These are phyloP conservation scores for Podarcis raffonei DNA, from an alignment of 2,113 vertebrate genomes.

Conservation along the genomic window DNA sequence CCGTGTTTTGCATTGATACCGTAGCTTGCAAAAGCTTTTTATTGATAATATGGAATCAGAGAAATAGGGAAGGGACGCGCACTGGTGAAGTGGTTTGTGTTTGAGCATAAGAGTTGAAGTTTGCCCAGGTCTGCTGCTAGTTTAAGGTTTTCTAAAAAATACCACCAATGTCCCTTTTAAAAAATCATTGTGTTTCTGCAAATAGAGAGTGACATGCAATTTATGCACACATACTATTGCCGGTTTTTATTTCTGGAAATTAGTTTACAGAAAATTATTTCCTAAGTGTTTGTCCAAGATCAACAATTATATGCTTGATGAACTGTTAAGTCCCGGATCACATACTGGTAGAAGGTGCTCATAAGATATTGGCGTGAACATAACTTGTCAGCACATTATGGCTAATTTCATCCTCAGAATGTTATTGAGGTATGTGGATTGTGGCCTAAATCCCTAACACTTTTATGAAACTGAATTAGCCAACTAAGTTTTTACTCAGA, in stretches of 20 bases:
- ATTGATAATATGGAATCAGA: neutral
- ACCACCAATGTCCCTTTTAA: conserved; percentile 13
- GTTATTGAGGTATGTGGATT: neutral
- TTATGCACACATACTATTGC: neutral
- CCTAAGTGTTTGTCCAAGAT: conserved; percentile 10
- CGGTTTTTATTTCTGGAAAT: conserved; percentile 22
- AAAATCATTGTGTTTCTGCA: neutral
- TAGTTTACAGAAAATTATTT: conserved; percentile 27
- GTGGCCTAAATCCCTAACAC: neutral
- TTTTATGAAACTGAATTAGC: neutral
- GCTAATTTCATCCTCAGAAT: neutral
- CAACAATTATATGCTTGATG: neutral
- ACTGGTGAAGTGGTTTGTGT: neutral
- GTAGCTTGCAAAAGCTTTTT: neutral
- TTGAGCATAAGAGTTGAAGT: neutral
- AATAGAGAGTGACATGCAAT: conserved; percentile 26
- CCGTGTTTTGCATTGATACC: neutral
- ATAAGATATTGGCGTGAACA: neutral
- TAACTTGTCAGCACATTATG: neutral
- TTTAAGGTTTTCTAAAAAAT: neutral
- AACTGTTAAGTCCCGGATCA: neutral
- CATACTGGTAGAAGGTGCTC: neutral
- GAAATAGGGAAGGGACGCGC: neutral
- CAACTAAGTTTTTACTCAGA: too few species aligned
- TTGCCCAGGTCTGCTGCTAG: neutral